Evolutionary conservation across 2,888 invertebrate species (phyloP).

Genomic region (Heliconius cydno): DNA sequence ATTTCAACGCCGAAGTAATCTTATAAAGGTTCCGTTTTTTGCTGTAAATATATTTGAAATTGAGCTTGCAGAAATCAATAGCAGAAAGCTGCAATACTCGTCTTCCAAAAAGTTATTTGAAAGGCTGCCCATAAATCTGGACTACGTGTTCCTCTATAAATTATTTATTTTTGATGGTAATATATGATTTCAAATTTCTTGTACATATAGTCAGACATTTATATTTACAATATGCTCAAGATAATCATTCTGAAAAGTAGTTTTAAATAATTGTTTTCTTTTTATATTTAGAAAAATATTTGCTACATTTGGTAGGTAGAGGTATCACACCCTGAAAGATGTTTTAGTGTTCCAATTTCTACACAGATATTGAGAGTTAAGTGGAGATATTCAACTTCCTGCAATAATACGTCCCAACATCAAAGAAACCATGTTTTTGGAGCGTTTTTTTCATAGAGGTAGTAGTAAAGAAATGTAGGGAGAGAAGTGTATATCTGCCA

Average conservation of each 20-base stretch:
- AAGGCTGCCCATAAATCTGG: slow-evolving; percentile 36
- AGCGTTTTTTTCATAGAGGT: background rate
- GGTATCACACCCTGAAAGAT: background rate
- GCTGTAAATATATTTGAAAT: slow-evolving; percentile 18
- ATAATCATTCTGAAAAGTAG: background rate
- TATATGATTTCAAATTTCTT: slow-evolving; percentile 21
- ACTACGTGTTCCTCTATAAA: slow-evolving; percentile 34
- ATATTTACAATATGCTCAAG: background rate
- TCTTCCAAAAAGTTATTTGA: slow-evolving; percentile 37
- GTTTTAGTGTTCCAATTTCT: background rate
- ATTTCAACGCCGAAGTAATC: background rate
- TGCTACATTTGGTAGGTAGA: background rate
- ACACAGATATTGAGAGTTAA: background rate
- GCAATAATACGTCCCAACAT: background rate
- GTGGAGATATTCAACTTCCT: background rate
- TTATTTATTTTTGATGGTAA: slow-evolving; percentile 25
- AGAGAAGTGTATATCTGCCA: background rate
- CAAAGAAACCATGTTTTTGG: background rate
- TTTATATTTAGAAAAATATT: background rate
- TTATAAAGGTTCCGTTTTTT: background rate
- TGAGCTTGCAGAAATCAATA: slow-evolving; percentile 36
- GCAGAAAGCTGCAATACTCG: slow-evolving; percentile 32
- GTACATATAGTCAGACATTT: background rate
- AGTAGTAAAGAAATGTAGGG: background rate
- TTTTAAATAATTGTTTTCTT: background rate